Base-by-base conservation (phyloP, 2,797 vertebrate genomes). In the Hypotaenidia okinawae region DNA sequence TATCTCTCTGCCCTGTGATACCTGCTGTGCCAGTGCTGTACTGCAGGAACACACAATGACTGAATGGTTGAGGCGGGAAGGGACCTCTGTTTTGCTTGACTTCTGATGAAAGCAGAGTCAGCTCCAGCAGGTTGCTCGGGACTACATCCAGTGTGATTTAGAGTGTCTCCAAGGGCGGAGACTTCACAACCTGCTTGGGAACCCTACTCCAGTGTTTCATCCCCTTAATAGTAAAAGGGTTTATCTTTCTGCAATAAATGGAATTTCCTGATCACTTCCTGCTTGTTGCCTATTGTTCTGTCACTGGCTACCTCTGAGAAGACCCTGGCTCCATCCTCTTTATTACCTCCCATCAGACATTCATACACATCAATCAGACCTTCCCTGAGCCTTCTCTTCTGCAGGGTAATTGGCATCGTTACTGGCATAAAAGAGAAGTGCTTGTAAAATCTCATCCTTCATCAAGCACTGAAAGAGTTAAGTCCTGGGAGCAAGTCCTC, bases 41-140 rank as follows among this genome's bases (percentile, higher is more conserved):
- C 72, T n/a, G 19, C 39, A 33, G 54, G 69, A 52, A 61, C 47
- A 41, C 4, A 6, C 32, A 22, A 4, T 11, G 43, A 22, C 5
- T 1, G 57, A 43, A 17, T 1, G 3, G 32, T 6, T n/a, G 16
- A 22, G 45, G 24, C 41, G 59, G 33, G 47, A 66, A 68, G 51
- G 33, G 28, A 32, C 13, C 18, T 58, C 32, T 33, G 0, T 14
- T 5, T 12, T 1, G 2, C 32, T 39, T n/a, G 57, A 24, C 30
- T 21, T 27, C 11, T 57, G n/a, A 43, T 76, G 45, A 58, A 70
- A 35, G 58, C 54, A 59, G 14, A 3, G 14, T 4, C 61, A 74
- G 37, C 43, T 84, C 69, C 24, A 43, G 33, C 52, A 45, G 64
- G 21, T 4, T 64, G n/a, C 45, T 15, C 41, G 49, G 33, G 11